Evolutionary conservation across 2,113 vertebrate species (phyloP).

Genomic region (Stegastes partitus): DNA sequence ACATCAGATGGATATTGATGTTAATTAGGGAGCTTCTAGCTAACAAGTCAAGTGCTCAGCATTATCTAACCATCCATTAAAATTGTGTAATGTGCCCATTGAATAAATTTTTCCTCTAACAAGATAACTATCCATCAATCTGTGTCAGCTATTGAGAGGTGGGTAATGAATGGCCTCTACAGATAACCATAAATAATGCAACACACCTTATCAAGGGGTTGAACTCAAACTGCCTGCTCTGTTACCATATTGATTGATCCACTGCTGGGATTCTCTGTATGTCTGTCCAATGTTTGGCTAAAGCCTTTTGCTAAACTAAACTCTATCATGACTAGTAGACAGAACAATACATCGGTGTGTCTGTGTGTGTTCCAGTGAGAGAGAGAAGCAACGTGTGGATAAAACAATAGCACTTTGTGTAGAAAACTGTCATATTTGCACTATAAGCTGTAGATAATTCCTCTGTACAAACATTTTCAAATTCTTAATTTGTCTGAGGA

Average conservation of each 20-base stretch:
- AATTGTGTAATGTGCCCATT: constrained; percentile 64
- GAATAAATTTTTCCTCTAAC: constrained; percentile 71
- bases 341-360: background rate
- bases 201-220: constrained; percentile 50
- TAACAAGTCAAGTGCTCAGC: constrained; percentile 67
- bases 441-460: too few relatives aligned
- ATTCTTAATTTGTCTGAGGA: too few relatives aligned
- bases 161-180: constrained; percentile 73
- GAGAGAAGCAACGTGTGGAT: too few relatives aligned
- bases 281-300: constrained; percentile 20
- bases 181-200: constrained; percentile 75
- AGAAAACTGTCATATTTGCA: too few relatives aligned
- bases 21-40: constrained; percentile 70
- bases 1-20: constrained; percentile 66
- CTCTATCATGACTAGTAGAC: background rate
- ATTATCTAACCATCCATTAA: constrained; percentile 78
- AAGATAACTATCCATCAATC: constrained; percentile 78
- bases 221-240: constrained; percentile 45
- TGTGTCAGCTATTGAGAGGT: constrained; percentile 73
- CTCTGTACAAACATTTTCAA: too few relatives aligned
- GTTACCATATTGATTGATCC: constrained; percentile 56
- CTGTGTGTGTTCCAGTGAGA: background rate
- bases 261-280: constrained; percentile 17
- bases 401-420: too few relatives aligned
- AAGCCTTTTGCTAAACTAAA: constrained; percentile 8